These are phyloP conservation scores for Erythrocercus mccallii DNA, from an alignment of 2,113 vertebrate species.

Conservation along the genomic window DNA sequence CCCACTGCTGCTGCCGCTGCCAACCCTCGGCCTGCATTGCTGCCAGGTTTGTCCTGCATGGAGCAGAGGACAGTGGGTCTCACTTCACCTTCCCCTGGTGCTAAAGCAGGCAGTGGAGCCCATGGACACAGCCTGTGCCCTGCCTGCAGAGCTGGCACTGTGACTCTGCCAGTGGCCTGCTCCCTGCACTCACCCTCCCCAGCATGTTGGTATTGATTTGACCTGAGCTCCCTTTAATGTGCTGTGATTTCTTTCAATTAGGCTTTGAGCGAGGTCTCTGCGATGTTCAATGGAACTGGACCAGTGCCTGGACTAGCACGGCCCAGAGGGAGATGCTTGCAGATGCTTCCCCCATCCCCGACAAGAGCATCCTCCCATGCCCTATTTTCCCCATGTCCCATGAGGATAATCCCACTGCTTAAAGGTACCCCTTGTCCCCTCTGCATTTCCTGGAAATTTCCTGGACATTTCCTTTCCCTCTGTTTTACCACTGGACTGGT, in stretches of 20 bases:
- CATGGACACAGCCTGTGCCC: rapidly evolving
- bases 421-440: neutral
- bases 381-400: neutral
- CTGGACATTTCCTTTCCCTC: neutral
- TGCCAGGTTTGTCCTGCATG: rapidly evolving
- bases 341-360: neutral
- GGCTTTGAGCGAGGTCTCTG: neutral
- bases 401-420: neutral
- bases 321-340: neutral
- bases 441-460: neutral
- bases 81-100: rapidly evolving
- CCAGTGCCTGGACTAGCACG: neutral
- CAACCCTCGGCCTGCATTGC: rapidly evolving
- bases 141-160: neutral
- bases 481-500: neutral
- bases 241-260: conserved; percentile 57
- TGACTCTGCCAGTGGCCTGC: neutral
- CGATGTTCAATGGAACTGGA: neutral
- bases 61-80: neutral
- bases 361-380: neutral
- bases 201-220: neutral
- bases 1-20: neutral
- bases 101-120: neutral
- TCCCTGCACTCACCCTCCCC: rapidly evolving
- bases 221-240: neutral